A percentile compares a stretch with the other conserved stretches of the same genome.
These are phyloP conservation scores for Butastur rufipennis DNA, from an alignment of 2,113 vertebrate species.

Conservation along the genomic window DNA sequence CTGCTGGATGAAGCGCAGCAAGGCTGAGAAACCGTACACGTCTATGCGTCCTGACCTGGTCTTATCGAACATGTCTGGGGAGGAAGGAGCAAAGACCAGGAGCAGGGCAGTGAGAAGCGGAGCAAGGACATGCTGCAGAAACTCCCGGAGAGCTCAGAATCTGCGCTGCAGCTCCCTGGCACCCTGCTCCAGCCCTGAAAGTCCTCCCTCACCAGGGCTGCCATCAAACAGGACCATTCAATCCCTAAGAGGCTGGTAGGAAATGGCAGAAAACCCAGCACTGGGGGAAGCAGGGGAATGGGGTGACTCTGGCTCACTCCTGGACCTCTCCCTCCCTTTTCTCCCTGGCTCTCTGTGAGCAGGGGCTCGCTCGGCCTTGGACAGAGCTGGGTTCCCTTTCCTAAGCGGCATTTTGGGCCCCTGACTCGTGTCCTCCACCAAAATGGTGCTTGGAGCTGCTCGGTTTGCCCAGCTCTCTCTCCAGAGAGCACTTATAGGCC, in stretches of 20 bases:
- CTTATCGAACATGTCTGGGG: conserved; percentile 93
- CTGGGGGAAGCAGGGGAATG: fast-evolving
- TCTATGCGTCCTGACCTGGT: conserved; percentile 86
- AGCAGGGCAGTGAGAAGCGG: background rate
- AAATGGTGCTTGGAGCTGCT: background rate
- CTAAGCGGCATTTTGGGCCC: background rate
- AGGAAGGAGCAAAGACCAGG: background rate
- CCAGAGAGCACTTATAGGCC: background rate
- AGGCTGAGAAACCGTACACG: conserved; percentile 85
- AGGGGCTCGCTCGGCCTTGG: fast-evolving
- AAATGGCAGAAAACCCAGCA: fast-evolving
- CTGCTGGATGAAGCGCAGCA: conserved; percentile 89
- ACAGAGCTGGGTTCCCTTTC: background rate
- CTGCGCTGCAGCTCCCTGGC: fast-evolving
- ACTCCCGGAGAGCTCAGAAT: background rate
- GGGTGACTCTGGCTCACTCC: background rate
- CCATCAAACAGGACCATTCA: fast-evolving
- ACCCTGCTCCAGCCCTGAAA: background rate
- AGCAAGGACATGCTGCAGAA: background rate
- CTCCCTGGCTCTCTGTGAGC: background rate
- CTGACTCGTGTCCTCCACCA: fast-evolving
- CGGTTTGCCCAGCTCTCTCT: fast-evolving
- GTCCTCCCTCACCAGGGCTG: background rate
- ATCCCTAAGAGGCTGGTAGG: background rate
- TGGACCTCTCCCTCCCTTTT: background rate